These are phyloP conservation scores for Phoeniculus purpureus DNA, from an alignment of 2,797 vertebrate genomes.

Conservation along the genomic window DNA sequence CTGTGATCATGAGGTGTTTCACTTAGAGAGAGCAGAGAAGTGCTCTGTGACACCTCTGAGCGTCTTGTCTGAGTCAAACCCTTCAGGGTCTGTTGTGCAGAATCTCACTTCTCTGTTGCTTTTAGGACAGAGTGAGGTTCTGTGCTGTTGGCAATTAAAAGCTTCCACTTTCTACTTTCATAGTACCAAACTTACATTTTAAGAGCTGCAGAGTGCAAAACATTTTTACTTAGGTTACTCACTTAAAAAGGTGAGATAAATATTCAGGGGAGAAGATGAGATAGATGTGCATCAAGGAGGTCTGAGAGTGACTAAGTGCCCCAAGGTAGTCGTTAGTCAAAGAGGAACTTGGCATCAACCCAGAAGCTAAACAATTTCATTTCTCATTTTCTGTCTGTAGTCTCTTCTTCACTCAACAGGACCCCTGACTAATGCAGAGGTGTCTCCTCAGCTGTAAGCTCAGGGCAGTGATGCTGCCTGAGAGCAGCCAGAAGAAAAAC, in stretches of 20 bases:
- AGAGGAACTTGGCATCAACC: not conserved
- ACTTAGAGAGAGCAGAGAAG: not conserved
- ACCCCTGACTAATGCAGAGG: not conserved
- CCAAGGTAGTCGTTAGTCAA: not conserved
- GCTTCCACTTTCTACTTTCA: not conserved
- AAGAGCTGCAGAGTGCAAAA: not conserved
- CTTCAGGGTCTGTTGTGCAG: not conserved
- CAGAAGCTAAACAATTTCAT: not conserved
- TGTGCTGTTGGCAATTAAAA: not conserved
- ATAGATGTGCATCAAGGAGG: not conserved
- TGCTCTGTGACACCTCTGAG: not conserved
- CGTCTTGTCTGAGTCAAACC: fast-evolving
- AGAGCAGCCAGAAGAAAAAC: not conserved
- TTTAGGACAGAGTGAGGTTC: not conserved
- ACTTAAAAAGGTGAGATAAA: too few species aligned
- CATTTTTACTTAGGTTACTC: not conserved
- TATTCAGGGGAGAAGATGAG: not conserved
- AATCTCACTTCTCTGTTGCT: not conserved
- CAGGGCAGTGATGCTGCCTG: not conserved
- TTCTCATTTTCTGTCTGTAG: not conserved
- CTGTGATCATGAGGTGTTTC: not conserved
- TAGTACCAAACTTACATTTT: too few species aligned
- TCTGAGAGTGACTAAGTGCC: not conserved
- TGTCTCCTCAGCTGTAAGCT: not conserved
- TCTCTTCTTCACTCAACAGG: not conserved